Evolutionary conservation across 2,888 invertebrate genomes (phyloP), one percentile per base, ranked within the genome.

Genomic region (Myopa testacea): DNA sequence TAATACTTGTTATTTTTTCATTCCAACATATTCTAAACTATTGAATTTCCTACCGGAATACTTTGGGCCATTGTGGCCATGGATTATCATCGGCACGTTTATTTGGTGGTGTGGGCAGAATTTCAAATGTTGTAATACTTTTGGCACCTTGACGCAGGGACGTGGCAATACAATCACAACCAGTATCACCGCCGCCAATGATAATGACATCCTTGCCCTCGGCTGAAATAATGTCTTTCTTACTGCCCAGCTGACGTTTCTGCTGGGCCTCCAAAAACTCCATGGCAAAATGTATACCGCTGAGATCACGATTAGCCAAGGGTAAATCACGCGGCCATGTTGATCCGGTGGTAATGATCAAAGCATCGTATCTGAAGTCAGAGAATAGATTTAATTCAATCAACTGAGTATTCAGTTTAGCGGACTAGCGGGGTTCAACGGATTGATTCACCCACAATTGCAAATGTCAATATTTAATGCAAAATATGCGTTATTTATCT

Each of bases 151-250:
- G 93, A 12, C 99, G 93, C 79, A 99, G 91, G 0, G 98, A 97
- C 0, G 99, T 99, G 26, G 97, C 99, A 88, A 99, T 99, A 89
- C 99, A 99, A 91, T 99, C 99, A 89, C 98, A 98, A 0, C 96
- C 96, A 3, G 97, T 97, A 87, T 97, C 97, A 0, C 95, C 95
- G 0, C 93, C 93, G 1, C 95, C 96, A 82, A 99, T 97, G 75
- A 99, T 93, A 78, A 99, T 93, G 19, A 99, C 98, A 87, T 98
- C 92, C 89, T 98, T 98, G 86, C 95, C 97, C 88, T 96, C 95
- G 16, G 99, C 99, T 79, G 93, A 93, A 45, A 97, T 92, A 75
- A 91, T 89, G 26, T 90, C 89, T 80, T 90, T 90, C 76, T 86
- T 90, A 83, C 90, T 87, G 89, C 96, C 96, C 89, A 95, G 92